These are phyloP conservation scores for Tragelaphus strepsiceros DNA, from an alignment of 2,113 vertebrate genomes.

Conservation along the genomic window DNA sequence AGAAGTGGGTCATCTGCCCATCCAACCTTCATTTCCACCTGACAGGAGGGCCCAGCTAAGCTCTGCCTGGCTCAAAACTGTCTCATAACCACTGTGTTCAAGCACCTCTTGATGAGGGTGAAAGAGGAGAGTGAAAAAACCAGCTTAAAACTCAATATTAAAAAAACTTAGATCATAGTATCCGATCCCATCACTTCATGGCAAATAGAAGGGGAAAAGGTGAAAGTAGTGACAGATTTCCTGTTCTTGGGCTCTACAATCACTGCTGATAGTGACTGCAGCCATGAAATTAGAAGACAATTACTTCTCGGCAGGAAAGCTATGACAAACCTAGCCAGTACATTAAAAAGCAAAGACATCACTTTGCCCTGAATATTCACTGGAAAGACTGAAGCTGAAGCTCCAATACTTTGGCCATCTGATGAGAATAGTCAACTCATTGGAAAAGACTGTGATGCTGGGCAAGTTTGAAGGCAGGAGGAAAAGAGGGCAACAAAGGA, in stretches of 20 bases:
- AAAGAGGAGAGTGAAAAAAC: not conserved
- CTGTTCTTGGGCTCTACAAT: not conserved
- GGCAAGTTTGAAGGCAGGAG: not conserved
- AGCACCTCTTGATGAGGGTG: not conserved
- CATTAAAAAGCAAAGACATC: not conserved
- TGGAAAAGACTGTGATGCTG: not conserved
- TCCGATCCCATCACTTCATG: not conserved
- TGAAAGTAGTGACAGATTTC: not conserved
- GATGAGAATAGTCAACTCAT: not conserved
- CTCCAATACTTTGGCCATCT: not conserved
- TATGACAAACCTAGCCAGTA: not conserved
- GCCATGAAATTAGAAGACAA: not conserved
- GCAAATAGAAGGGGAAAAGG: not conserved
- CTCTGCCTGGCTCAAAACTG: not conserved
- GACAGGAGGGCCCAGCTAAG: fast-evolving
- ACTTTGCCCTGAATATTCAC: not conserved
- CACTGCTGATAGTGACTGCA: not conserved
- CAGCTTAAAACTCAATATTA: not conserved
- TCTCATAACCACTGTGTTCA: not conserved
- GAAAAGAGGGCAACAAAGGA: not conserved
- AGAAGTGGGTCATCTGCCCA: fast-evolving
- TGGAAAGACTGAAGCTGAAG: not conserved
- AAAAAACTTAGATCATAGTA: not conserved
- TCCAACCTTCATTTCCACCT: not conserved
- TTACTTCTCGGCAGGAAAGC: not conserved